Conservation (phyloP, 2,888 invertebrate species). For the Antitype chi region DNA sequence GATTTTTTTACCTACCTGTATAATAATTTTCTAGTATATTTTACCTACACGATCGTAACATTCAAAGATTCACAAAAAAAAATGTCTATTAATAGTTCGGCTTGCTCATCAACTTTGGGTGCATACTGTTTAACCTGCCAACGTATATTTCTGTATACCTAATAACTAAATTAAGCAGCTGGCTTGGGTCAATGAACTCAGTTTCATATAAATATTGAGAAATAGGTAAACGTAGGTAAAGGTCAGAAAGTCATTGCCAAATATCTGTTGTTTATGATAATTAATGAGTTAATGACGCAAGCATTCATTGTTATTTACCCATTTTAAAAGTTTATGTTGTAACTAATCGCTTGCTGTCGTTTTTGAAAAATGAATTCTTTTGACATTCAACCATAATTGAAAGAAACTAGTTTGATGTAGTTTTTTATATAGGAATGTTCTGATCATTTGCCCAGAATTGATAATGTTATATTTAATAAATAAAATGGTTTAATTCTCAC, state of each 20-base stretch:
- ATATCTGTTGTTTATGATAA: constrained; percentile 33
- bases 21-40: neutral
- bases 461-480: neutral
- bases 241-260: constrained; percentile 45
- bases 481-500: neutral
- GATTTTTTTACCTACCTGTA: neutral
- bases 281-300: constrained; percentile 33
- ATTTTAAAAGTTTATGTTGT: neutral
- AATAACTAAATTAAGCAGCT: constrained; percentile 23
- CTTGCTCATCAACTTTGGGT: neutral
- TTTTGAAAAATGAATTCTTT: neutral
- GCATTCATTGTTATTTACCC: constrained; percentile 11
- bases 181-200: constrained; percentile 16
- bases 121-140: neutral
- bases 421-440: neutral
- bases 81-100: neutral
- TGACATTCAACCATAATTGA: neutral
- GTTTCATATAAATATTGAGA: constrained; percentile 8
- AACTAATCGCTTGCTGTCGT: neutral
- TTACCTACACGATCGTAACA: neutral
- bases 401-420: neutral
- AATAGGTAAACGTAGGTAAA: constrained; percentile 10
- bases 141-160: constrained; percentile 10
- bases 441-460: neutral
- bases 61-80: neutral